phyloP scores from a whole-genome alignment of 2,888 invertebrate species.

The Dichetophora obliterata region DNA sequence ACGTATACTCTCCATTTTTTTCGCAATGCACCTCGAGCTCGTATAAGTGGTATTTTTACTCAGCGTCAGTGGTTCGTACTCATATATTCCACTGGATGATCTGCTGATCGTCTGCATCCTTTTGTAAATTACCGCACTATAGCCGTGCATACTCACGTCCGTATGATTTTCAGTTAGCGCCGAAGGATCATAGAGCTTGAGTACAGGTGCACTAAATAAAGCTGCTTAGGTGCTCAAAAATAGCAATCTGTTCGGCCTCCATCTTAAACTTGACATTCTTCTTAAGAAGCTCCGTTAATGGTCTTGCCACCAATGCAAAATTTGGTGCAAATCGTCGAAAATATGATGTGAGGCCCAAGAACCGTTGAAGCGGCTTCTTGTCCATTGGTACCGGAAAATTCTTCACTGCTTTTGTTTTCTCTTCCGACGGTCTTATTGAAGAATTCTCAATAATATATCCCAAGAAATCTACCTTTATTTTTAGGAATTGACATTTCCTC shows the following conservation, averaged over 20 bases:
- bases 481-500: slow-evolving; percentile 46
- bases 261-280: slow-evolving; percentile 49
- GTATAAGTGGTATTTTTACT: slow-evolving; percentile 49
- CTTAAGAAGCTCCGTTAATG: slow-evolving; percentile 41
- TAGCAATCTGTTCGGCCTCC: slow-evolving; percentile 33
- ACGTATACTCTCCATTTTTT: slow-evolving; percentile 53
- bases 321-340: slow-evolving; percentile 42
- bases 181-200: slow-evolving; percentile 33
- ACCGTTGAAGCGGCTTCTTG: slow-evolving; percentile 40
- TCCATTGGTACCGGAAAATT: slow-evolving; percentile 41
- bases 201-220: slow-evolving; percentile 38
- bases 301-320: slow-evolving; percentile 40
- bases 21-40: slow-evolving; percentile 47
- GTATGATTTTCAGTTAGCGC: slow-evolving; percentile 8
- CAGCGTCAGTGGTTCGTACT: slow-evolving; percentile 39
- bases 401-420: slow-evolving; percentile 30
- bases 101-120: slow-evolving; percentile 21
- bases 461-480: slow-evolving; percentile 42
- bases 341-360: slow-evolving; percentile 47
- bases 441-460: slow-evolving; percentile 41
- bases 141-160: slow-evolving; percentile 26
- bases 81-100: slow-evolving; percentile 46
- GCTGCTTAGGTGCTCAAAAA: slow-evolving; percentile 41
- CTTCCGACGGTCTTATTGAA: slow-evolving; percentile 30
- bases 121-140: no score